Percentiles rank a stretch among this genome's conserved stretches.
Conservation (phyloP, 2,797 vertebrate genomes). For the Amblyraja radiata region DNA sequence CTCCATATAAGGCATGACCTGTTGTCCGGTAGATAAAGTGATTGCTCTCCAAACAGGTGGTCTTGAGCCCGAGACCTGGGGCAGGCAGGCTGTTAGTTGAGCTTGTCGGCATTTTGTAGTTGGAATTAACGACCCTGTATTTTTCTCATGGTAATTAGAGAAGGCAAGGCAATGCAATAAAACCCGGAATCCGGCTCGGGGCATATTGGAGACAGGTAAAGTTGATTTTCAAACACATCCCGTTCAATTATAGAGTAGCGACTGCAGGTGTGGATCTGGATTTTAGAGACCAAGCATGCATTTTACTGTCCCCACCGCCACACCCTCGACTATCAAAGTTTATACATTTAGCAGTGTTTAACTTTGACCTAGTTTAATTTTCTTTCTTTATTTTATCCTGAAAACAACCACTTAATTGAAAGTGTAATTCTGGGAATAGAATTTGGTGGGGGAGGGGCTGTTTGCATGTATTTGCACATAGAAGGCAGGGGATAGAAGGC, state of each 20-base stretch:
- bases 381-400: not conserved
- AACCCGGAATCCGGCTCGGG: not conserved
- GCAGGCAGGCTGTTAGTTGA: not conserved
- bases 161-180: not conserved
- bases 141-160: constrained; percentile 20
- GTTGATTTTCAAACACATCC: constrained; percentile 5
- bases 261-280: not conserved
- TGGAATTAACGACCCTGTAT: not conserved
- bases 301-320: not conserved
- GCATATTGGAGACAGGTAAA: not conserved
- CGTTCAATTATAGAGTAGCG: not conserved
- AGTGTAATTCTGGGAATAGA: not conserved
- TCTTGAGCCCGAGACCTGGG: not conserved
- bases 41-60: not conserved
- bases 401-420: not conserved
- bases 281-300: not conserved
- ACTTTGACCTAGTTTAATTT: not conserved
- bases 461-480: too few species aligned
- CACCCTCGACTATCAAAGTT: not conserved
- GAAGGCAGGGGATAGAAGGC: too few species aligned
- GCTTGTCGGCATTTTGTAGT: not conserved
- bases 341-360: not conserved
- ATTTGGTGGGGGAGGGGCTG: too few species aligned
- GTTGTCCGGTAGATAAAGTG: not conserved
- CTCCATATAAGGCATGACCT: not conserved